A percentile compares a stretch with the other conserved stretches of the same genome.
phyloP scores from a whole-genome alignment of 2,797 vertebrate species.

The Cuculus canorus region DNA sequence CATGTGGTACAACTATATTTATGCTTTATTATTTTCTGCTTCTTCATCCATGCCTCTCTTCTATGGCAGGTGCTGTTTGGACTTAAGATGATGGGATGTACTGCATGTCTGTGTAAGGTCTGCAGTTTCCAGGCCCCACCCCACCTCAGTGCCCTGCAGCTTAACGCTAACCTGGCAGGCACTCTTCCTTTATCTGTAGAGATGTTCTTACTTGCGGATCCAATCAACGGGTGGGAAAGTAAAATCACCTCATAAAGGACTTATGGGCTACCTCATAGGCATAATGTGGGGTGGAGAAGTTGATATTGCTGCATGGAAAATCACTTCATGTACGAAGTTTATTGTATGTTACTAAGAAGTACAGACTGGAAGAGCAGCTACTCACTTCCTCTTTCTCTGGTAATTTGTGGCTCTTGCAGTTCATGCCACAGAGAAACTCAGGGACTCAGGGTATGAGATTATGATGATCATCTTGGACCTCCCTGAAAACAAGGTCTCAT shows the following conservation, averaged over 20 bases:
- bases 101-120: background rate
- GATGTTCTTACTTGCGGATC: background rate
- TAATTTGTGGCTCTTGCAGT: background rate
- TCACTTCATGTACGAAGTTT: background rate
- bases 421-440: background rate
- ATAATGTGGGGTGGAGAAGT: background rate
- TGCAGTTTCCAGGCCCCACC: background rate
- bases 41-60: background rate
- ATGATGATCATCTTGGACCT: background rate
- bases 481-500: background rate
- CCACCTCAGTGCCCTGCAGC: background rate
- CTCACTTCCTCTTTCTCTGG: background rate
- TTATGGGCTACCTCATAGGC: fast-evolving
- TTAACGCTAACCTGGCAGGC: background rate
- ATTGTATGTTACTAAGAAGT: background rate
- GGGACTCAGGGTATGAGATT: background rate
- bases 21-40: background rate
- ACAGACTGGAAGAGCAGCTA: background rate
- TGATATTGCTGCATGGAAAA: background rate
- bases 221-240: background rate
- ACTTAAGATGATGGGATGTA: background rate
- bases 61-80: background rate
- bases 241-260: background rate
- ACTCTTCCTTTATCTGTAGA: background rate
- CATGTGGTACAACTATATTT: background rate